Evolutionary conservation across 2,888 invertebrate species (phyloP), one percentile per base, ranked within the genome.

Genomic region (Disparrhopalites patrizii): DNA sequence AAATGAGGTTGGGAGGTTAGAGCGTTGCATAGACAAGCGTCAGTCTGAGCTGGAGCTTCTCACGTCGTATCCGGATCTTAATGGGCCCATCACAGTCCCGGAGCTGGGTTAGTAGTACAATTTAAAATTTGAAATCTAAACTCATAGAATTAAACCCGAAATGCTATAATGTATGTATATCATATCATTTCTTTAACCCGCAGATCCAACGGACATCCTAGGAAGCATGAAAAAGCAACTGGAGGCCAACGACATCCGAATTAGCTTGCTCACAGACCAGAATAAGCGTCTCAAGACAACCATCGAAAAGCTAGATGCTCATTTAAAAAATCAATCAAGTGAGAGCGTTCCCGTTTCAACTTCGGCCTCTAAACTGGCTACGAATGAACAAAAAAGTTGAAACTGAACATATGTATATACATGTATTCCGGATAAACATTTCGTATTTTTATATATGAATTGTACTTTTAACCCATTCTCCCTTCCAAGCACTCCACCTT

Each of bases 201-300:
- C 28, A 31, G 65, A 65, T 57, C 36, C 57, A 15, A 15, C 28
- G 4, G 58, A 65, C 38, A 58, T 65, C 33, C 28, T 72, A 13
- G 67, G 68, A 47, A 66, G 70, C 28, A 70, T 72, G 70, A 66
- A 68, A 58, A 67, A 61, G 58, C 72, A 72, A 36, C 40, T 72
- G 2, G 66, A 64, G 13, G 70, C 72, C 1, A 72, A 72, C 60
- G 51, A 62, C 25, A 36, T 68, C 20, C 51, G 72, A n/a, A 64
- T 72, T 56, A 65, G 70, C 31, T 55, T 70, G 31, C 43, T 72
- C 1, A 25, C 56, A n/a, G 66, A 66, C 23, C 72, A 72, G 57
- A 72, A 67, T 51, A 61, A 65, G 25, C 61, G 72, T 8, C 57
- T 72, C 10, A 60, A 40, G 1, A 57, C 18, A 3, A 69, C 72